phyloP scores from a whole-genome alignment of 1,140 invertebrate species.

The Neocloeon triangulifer region DNA sequence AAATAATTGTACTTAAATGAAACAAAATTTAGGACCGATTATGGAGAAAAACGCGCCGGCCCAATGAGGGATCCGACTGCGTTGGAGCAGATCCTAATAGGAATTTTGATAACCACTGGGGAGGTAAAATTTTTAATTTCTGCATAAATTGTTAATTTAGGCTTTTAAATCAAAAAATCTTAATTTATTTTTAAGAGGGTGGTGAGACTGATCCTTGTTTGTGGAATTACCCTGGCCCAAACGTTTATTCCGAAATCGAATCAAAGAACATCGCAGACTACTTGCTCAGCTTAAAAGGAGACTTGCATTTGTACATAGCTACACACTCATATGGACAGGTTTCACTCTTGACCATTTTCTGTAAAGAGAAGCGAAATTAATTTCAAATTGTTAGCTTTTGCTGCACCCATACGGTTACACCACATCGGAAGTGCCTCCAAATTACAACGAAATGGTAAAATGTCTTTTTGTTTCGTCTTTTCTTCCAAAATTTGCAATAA shows the following conservation, averaged over 20 bases:
- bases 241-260: slow-evolving; percentile 28
- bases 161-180: no score
- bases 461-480: no score
- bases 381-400: slow-evolving; percentile 18
- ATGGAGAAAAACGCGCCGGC: slow-evolving; percentile 26
- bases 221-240: slow-evolving; percentile 25
- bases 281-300: slow-evolving; percentile 23
- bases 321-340: slow-evolving; percentile 27
- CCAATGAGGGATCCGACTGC: slow-evolving; percentile 16
- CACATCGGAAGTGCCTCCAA: slow-evolving; percentile 16
- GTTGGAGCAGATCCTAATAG: slow-evolving; percentile 38
- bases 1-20: no score
- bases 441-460: slow-evolving; percentile 23
- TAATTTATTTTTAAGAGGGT: no score
- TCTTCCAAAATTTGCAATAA: neutral
- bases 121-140: no score
- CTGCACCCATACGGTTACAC: slow-evolving; percentile 56
- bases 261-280: no score
- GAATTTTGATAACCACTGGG: slow-evolving; percentile 43
- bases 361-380: no score
- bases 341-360: no score
- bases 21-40: slow-evolving; percentile 22
- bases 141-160: no score
- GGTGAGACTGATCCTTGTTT: slow-evolving; percentile 25
- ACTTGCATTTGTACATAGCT: slow-evolving; percentile 37